Conservation (phyloP, 2,113 vertebrate genomes). For the Neoarius graeffei region DNA sequence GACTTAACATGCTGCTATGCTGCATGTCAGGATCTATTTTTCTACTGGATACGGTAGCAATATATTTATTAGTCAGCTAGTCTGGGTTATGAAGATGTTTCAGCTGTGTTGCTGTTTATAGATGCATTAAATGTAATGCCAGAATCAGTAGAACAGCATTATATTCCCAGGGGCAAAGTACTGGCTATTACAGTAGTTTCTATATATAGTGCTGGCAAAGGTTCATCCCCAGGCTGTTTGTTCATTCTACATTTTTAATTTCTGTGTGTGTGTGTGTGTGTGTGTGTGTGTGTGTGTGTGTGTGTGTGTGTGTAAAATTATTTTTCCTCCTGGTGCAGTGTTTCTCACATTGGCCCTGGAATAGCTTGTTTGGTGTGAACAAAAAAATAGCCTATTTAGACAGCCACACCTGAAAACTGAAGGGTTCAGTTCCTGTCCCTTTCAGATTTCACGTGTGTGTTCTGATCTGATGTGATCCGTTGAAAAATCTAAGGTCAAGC, state of each 20-base stretch:
- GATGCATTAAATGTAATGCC: conserved; percentile 3
- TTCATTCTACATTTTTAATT: not conserved
- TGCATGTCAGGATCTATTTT: conserved; percentile 5
- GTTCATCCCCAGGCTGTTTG: conserved; percentile 14
- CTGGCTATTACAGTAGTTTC: conserved; percentile 1
- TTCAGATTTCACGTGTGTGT: not conserved
- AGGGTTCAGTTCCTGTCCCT: not conserved
- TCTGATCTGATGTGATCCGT: not conserved
- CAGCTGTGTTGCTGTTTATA: conserved; percentile 22
- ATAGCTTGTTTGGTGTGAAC: not conserved
- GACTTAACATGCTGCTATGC: conserved; percentile 5
- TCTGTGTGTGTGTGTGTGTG: too few species aligned
- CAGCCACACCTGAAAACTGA: not conserved
- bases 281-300: too few species aligned
- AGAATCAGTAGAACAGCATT: conserved; percentile 11
- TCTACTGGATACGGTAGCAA: not conserved
- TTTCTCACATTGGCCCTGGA: conserved; percentile 1
- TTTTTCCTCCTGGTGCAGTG: not conserved
- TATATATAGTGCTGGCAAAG: conserved; percentile 34
- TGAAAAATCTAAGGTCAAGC: not conserved
- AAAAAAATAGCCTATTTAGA: too few species aligned
- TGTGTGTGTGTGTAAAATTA: not conserved
- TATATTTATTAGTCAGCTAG: not conserved
- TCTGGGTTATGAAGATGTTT: conserved; percentile 16
- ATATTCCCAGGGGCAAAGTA: conserved; percentile 5